Base-by-base conservation (phyloP, 1,140 invertebrate genomes). In the Babylonia areolata region DNA sequence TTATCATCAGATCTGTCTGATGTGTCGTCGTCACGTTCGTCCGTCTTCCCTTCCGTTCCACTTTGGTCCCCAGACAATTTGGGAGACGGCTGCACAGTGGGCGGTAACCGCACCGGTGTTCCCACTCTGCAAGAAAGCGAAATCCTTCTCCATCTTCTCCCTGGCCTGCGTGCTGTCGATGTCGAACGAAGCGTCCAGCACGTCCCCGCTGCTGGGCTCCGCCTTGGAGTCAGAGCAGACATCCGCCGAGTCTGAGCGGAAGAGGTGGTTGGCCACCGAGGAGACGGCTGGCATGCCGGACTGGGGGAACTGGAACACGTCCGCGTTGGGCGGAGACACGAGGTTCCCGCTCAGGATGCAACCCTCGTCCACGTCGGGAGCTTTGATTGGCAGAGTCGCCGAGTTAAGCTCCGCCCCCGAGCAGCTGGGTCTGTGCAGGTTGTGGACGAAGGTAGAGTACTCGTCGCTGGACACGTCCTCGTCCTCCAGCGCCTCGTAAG, bases 301-400 rank as follows among this genome's bases (percentile, higher is more conserved):
- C 37, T 11, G 35, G 17, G 75, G 75, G 23, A 77, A 77, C 15
- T 28, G 35, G 37, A 77, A 40, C 17, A 77, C 28, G 0, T 77
- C 75, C 2, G 35, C 37, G 28, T 40, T 28, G 20, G 75, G 11
- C 3, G 75, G 75, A 11, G 75, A 23, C 37, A 40, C 37, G 37
- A 77, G 75, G 75, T 77, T 77, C 37, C 75, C 75, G 28, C 75
- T 77, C 28, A 77, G 75, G 75, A 77, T 77, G 37, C 75, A 77
- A 23, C 33, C 75, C 15, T 77, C 75, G 11, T 40, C 75, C 75
- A 77, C 20, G 11, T 35, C 33, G 3, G 75, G 35, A 6, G 37
- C 11, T 35, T 33, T 28, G 15, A 35, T 6, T 9, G 71, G 71
- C 31, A 73, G 71, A n/a, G n/a, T n/a, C 11, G 37, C 15, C 37